phyloP scores from a whole-genome alignment of 2,888 invertebrate species.

The Caenorhabditis angaria region DNA sequence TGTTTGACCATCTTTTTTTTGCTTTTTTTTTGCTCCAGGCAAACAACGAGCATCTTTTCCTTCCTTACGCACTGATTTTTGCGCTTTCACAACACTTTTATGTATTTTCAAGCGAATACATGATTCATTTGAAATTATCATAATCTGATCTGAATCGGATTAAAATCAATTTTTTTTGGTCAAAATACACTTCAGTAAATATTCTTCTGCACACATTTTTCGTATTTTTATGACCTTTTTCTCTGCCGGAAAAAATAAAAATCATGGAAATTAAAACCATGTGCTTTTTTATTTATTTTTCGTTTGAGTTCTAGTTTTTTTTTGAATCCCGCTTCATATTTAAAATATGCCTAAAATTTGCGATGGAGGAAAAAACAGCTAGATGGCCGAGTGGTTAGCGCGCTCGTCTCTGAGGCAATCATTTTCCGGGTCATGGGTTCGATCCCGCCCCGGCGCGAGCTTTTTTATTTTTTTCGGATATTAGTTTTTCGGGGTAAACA shows the following conservation, averaged over 20 bases:
- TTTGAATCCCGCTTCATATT: no score
- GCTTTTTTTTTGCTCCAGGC: neutral
- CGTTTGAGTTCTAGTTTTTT: neutral
- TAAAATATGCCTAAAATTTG: no score
- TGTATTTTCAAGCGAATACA: neutral
- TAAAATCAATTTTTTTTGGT: neutral
- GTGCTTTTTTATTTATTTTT: neutral
- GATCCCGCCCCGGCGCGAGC: no score
- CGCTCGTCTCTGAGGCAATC: no score
- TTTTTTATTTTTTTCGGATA: no score
- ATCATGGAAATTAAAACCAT: constrained; percentile 1
- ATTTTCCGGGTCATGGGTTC: neutral
- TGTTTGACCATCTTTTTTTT: neutral
- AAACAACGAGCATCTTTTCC: neutral
- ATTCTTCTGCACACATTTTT: neutral
- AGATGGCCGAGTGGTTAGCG: no score
- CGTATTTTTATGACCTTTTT: neutral
- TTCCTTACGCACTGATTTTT: neutral
- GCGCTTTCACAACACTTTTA: neutral
- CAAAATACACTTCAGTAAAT: neutral
- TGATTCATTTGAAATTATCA: neutral
- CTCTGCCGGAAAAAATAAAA: neutral
- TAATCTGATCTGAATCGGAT: neutral
- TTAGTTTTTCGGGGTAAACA: neutral
- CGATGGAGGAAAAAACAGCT: no score